Conservation (phyloP, 2,113 vertebrate species). For the Pongo pygmaeus region DNA sequence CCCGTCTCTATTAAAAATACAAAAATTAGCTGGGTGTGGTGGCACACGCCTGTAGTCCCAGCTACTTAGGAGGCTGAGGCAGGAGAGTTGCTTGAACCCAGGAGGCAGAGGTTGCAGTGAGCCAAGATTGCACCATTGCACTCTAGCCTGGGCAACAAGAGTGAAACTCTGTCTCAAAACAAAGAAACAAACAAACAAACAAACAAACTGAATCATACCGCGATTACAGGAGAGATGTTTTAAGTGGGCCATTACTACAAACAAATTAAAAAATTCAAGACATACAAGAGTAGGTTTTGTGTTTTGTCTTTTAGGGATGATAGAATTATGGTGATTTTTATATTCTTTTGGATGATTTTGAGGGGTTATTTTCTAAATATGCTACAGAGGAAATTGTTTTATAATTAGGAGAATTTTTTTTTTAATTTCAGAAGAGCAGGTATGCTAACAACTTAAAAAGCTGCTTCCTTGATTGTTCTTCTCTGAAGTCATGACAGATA, state of each 20-base stretch:
- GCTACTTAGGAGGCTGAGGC: too few relatives aligned
- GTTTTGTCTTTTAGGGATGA: neutral
- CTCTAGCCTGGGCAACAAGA: too few relatives aligned
- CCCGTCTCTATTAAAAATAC: too few relatives aligned
- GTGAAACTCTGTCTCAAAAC: neutral
- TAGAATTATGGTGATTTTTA: neutral
- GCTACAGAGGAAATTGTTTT: neutral
- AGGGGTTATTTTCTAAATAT: neutral
- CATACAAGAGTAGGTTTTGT: neutral
- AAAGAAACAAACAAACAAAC: neutral
- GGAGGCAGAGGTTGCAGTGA: too few relatives aligned
- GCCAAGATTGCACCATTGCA: too few relatives aligned
- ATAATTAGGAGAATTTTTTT: neutral
- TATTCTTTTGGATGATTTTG: neutral
- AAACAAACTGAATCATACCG: neutral
- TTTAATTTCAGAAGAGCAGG: neutral
- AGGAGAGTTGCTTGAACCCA: too few relatives aligned
- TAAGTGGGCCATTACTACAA: neutral
- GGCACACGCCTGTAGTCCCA: too few relatives aligned
- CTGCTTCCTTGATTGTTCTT: neutral
- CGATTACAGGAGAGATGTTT: neutral
- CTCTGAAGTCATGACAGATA: neutral
- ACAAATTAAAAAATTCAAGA: neutral
- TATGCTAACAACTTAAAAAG: neutral
- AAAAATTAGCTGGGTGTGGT: too few relatives aligned